Percentiles rank a stretch among this genome's conserved stretches.
Evolutionary conservation across 2,113 vertebrate species (phyloP).

Genomic region (Pristiophorus japonicus): DNA sequence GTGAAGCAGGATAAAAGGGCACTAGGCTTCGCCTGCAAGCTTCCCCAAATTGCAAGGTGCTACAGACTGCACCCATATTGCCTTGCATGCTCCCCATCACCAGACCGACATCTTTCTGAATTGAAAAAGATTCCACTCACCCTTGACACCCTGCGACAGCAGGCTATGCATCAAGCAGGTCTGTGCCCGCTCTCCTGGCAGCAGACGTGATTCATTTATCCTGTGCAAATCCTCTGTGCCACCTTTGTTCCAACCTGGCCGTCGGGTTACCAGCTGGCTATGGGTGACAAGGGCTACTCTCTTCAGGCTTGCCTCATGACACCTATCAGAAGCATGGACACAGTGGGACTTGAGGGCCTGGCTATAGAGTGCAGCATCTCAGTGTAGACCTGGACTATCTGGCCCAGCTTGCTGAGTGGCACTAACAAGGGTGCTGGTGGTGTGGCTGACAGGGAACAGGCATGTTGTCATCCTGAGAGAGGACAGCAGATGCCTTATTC

Average conservation of each 20-base stretch:
- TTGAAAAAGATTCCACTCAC: background rate
- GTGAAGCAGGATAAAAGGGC: background rate
- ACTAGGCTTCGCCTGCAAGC: background rate
- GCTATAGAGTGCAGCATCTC: no score
- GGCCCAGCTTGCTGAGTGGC: no score
- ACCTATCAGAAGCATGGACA: no score
- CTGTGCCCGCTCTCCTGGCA: no score
- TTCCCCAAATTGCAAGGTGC: background rate
- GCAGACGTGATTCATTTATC: background rate
- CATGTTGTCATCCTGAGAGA: no score
- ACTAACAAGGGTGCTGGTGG: no score
- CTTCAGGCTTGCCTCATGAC: no score
- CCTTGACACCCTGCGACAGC: background rate
- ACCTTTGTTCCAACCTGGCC: no score
- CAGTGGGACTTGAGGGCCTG: no score
- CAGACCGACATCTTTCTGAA: background rate
- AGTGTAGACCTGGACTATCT: no score
- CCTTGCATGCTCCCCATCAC: background rate
- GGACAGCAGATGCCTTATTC: no score
- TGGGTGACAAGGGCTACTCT: background rate
- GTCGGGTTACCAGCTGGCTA: background rate
- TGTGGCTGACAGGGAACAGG: no score
- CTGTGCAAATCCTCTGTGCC: background rate
- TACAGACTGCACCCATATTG: background rate
- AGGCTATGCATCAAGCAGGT: background rate